Evolutionary conservation across 1,140 invertebrate species (phyloP), one percentile per base, ranked within the genome.

Genomic region (Brachionus manjavacas): DNA sequence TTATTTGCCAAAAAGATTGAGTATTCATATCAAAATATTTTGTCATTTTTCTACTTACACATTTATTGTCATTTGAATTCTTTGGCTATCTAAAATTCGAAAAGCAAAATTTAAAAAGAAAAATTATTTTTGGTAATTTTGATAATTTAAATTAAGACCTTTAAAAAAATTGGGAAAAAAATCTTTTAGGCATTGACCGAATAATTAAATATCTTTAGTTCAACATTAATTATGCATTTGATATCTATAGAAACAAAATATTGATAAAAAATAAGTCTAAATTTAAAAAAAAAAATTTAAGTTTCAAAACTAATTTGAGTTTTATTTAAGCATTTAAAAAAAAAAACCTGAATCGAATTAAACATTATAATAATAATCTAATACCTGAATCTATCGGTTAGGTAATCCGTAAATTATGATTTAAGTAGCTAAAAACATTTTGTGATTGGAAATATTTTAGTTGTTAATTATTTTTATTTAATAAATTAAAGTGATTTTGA

Each of bases 241-340:
- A 60, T 60, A 60, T 60, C n/a, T 60, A 60, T 60, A 60, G 52
- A 60, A 60, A 60, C 52, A 60, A 60, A 60, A 20, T 60, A 60
- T 9, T 60, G 52, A 60, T 60, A 60, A 60, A n/a, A 60, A 60
- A 52, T n/a, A n/a, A 52, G 4, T 14, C 46, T 52, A 52, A 52
- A 60, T 60, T 60, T n/a, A n/a, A n/a, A n/a, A 23, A 60, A 20
- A 8, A 20, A 23, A 23, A 60, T 23, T 20, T 0, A 60, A 60
- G 16, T 60, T 60, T 60, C 52, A 23, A 20, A 20, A 60, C 16
- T 60, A 60, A 60, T 60, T 60, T 20, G 16, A 60, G 14, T 52
- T 52, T 52, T 7, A 35, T 35, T 35, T 35, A 35, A 35, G 7
- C 4, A 35, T 28, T 28, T 28, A 35, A 35, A 31, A 31, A 31